Evolutionary conservation across 64 coral and sea anemone genomes (phyloP).

Genomic region (Porites lutea): DNA sequence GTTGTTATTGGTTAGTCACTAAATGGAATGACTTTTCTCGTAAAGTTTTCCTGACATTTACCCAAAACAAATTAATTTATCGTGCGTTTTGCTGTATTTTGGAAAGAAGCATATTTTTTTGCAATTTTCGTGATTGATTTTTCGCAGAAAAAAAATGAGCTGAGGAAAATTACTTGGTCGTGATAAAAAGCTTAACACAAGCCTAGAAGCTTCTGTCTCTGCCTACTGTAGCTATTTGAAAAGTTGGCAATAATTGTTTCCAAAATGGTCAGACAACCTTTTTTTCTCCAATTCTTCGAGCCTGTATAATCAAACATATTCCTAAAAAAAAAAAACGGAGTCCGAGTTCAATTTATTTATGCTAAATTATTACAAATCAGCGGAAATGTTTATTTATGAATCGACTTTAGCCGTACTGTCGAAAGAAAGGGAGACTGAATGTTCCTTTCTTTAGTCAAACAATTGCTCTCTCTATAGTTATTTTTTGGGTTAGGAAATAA

Average conservation of each 20-base stretch:
- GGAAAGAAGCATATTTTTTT: neutral
- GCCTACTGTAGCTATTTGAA: too few relatives aligned
- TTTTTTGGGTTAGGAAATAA: too few relatives aligned
- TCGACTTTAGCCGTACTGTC: too few relatives aligned
- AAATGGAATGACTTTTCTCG: neutral
- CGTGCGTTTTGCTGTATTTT: neutral
- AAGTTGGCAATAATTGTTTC: neutral
- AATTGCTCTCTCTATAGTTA: too few relatives aligned
- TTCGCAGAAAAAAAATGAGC: neutral
- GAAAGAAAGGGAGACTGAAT: too few relatives aligned
- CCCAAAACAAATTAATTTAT: slow-evolving; percentile 34
- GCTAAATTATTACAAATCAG: too few relatives aligned
- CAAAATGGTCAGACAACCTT: neutral
- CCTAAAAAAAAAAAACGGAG: too few relatives aligned
- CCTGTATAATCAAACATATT: too few relatives aligned
- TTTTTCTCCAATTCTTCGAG: too few relatives aligned
- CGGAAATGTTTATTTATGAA: too few relatives aligned
- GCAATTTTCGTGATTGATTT: neutral
- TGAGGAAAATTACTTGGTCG: neutral
- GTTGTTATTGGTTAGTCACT: neutral
- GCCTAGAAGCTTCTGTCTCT: neutral
- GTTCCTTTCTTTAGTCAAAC: too few relatives aligned
- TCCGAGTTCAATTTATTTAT: too few relatives aligned
- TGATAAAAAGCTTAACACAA: neutral
- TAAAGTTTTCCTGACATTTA: neutral